Evolutionary conservation across 2,113 vertebrate genomes (phyloP).

Genomic region (Thunnus maccoyii): DNA sequence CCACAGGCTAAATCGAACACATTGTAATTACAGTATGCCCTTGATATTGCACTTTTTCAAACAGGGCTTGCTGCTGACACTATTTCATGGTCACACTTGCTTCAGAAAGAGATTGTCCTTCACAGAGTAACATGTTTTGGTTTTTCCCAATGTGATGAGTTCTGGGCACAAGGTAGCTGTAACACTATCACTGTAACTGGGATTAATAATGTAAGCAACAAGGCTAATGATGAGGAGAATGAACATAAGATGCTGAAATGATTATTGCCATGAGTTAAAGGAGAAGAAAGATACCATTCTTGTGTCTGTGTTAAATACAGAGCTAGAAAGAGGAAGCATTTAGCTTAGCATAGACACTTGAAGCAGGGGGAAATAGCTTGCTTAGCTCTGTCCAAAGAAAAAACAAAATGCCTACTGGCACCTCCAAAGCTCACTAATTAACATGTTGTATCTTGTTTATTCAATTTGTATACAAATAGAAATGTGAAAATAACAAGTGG

Average conservation of each 20-base stretch:
- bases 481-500: too few species aligned
- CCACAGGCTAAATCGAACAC: conserved; percentile 53
- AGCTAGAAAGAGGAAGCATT: background rate
- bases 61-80: conserved; percentile 45
- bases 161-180: conserved; percentile 5
- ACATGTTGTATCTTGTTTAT: background rate
- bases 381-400: background rate
- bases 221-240: background rate
- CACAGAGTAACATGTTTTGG: conserved; percentile 28
- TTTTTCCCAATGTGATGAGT: background rate
- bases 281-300: conserved; percentile 1
- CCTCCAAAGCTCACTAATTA: background rate
- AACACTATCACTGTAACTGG: conserved; percentile 1
- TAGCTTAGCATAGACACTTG: conserved; percentile 3
- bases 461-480: too few species aligned
- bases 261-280: background rate
- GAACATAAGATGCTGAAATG: background rate
- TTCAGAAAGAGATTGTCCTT: conserved; percentile 44
- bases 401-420: background rate
- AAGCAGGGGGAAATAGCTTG: too few species aligned
- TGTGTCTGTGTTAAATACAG: too few species aligned
- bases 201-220: conserved; percentile 7
- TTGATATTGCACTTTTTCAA: conserved; percentile 63
- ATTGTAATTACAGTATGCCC: conserved; percentile 67
- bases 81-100: conserved; percentile 28